Evolutionary conservation across 1,140 invertebrate genomes (phyloP).

Genomic region (Vollenhovia emeryi): DNA sequence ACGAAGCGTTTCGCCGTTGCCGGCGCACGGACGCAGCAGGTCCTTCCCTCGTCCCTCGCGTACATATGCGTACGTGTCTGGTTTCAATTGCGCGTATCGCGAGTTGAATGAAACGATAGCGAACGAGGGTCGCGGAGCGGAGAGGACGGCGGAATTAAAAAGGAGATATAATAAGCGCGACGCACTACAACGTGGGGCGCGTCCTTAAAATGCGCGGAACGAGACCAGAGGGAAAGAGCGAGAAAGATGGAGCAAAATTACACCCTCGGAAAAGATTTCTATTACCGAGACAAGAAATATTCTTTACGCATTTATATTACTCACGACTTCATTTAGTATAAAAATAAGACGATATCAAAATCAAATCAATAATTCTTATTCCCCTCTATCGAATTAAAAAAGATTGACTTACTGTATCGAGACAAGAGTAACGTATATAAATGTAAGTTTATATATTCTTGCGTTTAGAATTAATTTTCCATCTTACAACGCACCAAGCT

Average conservation of each 20-base stretch:
- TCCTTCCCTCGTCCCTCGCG: not conserved
- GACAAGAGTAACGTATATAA: no score
- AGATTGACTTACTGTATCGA: no score
- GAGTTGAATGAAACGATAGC: slow-evolving; percentile 23
- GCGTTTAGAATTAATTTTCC: no score
- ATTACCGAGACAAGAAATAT: no score
- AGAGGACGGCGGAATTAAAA: slow-evolving; percentile 16
- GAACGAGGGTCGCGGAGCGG: not conserved
- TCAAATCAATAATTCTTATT: no score
- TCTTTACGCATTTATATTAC: no score
- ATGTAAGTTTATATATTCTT: no score
- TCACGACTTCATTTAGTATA: no score
- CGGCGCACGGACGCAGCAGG: not conserved
- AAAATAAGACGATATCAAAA: no score
- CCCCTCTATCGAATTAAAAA: no score
- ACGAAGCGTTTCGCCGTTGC: not conserved
- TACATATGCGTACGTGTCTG: not conserved
- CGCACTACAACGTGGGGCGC: not conserved
- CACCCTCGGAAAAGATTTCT: no score
- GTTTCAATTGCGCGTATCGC: slow-evolving; percentile 39
- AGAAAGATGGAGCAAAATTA: not conserved
- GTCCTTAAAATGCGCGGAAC: not conserved
- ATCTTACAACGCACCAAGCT: no score
- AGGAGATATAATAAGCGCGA: slow-evolving; percentile 12
- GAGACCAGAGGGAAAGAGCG: not conserved